Evolutionary conservation across 1,140 invertebrate species (phyloP), one percentile per base, ranked within the genome.

Genomic region (Metaphire vulgaris): DNA sequence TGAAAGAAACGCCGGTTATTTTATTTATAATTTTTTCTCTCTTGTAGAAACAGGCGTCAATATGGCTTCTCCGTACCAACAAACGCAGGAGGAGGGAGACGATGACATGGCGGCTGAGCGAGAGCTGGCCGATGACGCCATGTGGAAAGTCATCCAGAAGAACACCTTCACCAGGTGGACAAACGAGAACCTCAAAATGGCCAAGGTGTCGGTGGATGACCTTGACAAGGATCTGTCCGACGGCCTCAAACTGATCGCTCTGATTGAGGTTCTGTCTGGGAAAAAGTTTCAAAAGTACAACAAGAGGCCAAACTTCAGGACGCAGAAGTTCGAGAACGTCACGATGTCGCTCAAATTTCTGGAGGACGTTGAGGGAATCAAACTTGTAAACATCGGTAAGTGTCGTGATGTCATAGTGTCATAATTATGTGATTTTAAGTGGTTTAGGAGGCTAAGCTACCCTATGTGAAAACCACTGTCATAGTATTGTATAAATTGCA

Each of bases 91-190:
- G 31, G 82, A 83, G 70, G 84, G 84, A 76, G 82, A 82, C 68
- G 83, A 86, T 69, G 83, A 85, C 78, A 82, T 83, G 81, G 79
- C 81, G 69, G 69, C 80, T 16, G 72, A 73, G 34, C 32, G 72
- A 6, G 72, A 73, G 28, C 31, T 73, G 72, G 72, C 72, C 79
- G 93, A 95, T 83, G 93, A 95, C 88, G 93, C 93, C 69, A 91
- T 92, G 83, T 96, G 93, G 93, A 96, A 95, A 87, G 89, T 92
- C 80, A 97, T 97, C 78, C 94, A 97, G 86, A 93, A 96, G 86
- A 97, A 97, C 83, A 97, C 95, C 34, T 97, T 97, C 83, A 95
- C 94, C 69, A 89, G 72, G 81, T 97, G 95, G 95, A 93, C 92
- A 1, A 97, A 97, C 87, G 93, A 97, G 82, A 93, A 94, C 83